Conservation (phyloP, 2,888 invertebrate genomes). For the Leptinotarsa peninsularis region DNA sequence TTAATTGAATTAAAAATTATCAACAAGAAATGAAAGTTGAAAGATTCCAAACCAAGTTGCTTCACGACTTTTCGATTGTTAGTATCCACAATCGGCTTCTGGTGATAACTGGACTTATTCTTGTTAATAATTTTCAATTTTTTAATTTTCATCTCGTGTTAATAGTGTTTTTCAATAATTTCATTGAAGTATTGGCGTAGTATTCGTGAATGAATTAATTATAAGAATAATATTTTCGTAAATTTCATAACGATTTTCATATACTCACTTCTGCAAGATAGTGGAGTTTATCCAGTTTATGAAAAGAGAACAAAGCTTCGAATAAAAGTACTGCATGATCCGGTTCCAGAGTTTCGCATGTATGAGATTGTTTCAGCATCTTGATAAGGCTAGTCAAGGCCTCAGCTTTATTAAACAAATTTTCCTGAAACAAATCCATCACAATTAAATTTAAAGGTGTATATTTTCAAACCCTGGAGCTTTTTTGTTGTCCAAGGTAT, state of each 20-base stretch:
- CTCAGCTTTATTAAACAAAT: slow-evolving; percentile 51
- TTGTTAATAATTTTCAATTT: too few species aligned
- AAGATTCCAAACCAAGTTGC: too few species aligned
- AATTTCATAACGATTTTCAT: background rate
- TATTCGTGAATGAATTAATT: too few species aligned
- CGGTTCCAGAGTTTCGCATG: slow-evolving; percentile 50
- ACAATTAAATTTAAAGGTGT: background rate
- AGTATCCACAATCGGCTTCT: too few species aligned
- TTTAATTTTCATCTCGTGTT: too few species aligned
- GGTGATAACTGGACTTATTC: too few species aligned
- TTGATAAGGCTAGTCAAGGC: slow-evolving; percentile 50
- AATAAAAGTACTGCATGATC: slow-evolving; percentile 52
- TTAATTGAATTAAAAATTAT: too few species aligned
- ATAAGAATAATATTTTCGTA: background rate
- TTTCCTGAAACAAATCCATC: slow-evolving; percentile 42
- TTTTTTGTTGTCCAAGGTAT: background rate
- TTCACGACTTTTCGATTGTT: too few species aligned
- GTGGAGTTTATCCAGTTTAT: slow-evolving; percentile 50
- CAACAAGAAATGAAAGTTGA: too few species aligned
- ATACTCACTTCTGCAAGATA: slow-evolving; percentile 51
- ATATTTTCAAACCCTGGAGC: too few species aligned
- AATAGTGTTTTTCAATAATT: too few species aligned
- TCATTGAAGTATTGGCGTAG: too few species aligned
- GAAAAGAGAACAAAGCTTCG: slow-evolving; percentile 52
- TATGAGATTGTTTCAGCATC: slow-evolving; percentile 51